Evolutionary conservation across 1,140 invertebrate species (phyloP).

Genomic region (Dendrolimus punctatus): DNA sequence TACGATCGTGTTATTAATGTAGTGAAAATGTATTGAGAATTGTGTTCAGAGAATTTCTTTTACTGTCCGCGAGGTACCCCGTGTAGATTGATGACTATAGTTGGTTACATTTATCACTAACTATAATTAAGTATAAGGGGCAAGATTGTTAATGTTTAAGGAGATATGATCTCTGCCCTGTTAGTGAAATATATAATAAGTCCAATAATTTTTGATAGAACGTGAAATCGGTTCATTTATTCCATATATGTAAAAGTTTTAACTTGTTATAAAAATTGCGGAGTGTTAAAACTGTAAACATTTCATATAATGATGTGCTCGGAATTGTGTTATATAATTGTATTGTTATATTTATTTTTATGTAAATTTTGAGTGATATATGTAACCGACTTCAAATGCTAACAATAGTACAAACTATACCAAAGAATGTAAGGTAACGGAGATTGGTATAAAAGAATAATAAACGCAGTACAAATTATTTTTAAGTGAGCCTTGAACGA

Average conservation of each 20-base stretch:
- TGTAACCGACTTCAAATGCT: background rate
- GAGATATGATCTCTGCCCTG: too few species aligned
- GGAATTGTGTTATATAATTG: too few species aligned
- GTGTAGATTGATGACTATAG: slow-evolving; percentile 28
- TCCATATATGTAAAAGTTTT: too few species aligned
- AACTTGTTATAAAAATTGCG: too few species aligned
- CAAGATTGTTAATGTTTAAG: too few species aligned
- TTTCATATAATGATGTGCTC: too few species aligned
- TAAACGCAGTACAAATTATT: slow-evolving; percentile 64
- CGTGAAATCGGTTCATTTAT: too few species aligned
- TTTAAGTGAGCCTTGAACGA: slow-evolving; percentile 43
- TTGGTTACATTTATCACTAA: background rate
- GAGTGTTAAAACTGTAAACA: too few species aligned
- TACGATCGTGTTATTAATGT: slow-evolving; percentile 40
- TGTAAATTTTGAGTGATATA: too few species aligned
- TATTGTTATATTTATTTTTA: too few species aligned
- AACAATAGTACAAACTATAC: slow-evolving; percentile 51
- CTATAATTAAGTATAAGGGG: too few species aligned
- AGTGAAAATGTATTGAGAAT: slow-evolving; percentile 53
- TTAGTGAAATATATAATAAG: too few species aligned
- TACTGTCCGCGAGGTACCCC: slow-evolving; percentile 40
- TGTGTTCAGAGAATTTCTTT: slow-evolving; percentile 53
- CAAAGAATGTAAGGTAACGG: slow-evolving; percentile 39
- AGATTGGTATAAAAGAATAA: slow-evolving; percentile 44
- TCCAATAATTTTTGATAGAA: slow-evolving; percentile 16